Base-by-base conservation (phyloP, 2,797 vertebrate genomes). In the Nasua narica region DNA sequence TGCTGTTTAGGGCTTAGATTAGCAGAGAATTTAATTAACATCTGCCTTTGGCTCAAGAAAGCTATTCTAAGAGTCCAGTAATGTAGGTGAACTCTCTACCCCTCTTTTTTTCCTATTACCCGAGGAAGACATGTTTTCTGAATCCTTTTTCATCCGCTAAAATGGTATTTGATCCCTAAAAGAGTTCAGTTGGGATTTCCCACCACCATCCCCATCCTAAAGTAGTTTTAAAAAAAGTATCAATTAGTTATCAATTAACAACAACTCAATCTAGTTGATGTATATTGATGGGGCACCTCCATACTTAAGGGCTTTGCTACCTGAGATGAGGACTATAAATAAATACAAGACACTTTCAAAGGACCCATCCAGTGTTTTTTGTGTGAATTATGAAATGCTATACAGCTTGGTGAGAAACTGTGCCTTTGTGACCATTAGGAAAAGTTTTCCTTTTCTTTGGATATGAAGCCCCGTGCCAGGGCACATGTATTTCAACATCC, bases 121-220 rank as follows among this genome's bases (percentile, higher is more conserved):
- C 9, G 13, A 94, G 48, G 79, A 95, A 35, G 52, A 77, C 13
- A 52, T n/a, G 6, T 95, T 95, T 81, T 88, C 82, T 70, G 50
- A 95, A 82, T 87, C 93, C 14, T 87, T 52, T 65, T 65, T 87
- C 48, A 77, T 29, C 10, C 65, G 32, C 82, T 70, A 50, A 93
- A 81, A 91, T 72, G 25, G 35, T 77, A 79, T 94, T 84, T 91
- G 78, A 84, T 94, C 27, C 69, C 40, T 65, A 92, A 69, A 67
- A 19, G 46, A 37, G 15, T 65, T 94, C 43, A 91, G 14, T 8
- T 27, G 29, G 46, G 46, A 84, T 84, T n/a, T 43, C 18, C 37
- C 19, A 40, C 27, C 12, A 48, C 72, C 43, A 76, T 69, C 4
- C 43, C 13, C 8, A 25, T 74, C 43, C 43, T 7, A 50, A 2